phyloP scores from a whole-genome alignment of 2,113 vertebrate species.

The Caranx melampygus region DNA sequence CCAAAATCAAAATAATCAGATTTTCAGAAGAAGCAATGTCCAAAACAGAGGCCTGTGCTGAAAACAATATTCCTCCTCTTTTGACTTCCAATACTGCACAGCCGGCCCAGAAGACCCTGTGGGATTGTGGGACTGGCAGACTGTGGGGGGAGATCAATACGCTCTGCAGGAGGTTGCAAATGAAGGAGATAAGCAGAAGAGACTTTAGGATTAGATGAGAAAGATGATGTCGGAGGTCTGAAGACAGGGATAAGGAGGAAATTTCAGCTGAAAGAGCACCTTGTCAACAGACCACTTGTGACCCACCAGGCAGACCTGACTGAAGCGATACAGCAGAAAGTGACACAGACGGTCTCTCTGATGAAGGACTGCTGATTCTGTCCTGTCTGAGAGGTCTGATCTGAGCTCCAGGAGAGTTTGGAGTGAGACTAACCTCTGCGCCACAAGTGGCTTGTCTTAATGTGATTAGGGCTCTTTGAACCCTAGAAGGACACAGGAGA shows the following conservation, averaged over 20 bases:
- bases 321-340: constrained; percentile 49
- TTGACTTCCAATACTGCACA: constrained; percentile 29
- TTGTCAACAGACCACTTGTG: constrained; percentile 20
- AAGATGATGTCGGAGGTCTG: constrained; percentile 35
- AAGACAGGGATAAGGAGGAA: constrained; percentile 36
- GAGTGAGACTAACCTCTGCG: constrained; percentile 58
- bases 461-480: constrained; percentile 77
- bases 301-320: constrained; percentile 49
- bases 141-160: constrained; percentile 53
- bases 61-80: constrained; percentile 15
- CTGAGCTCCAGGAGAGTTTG: constrained; percentile 67
- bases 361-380: constrained; percentile 44
- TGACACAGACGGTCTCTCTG: constrained; percentile 52
- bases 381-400: constrained; percentile 62
- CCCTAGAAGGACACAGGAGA: constrained; percentile 22
- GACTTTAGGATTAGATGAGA: constrained; percentile 53
- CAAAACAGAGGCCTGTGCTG: constrained; percentile 2
- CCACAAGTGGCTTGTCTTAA: constrained; percentile 75
- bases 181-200: constrained; percentile 59
- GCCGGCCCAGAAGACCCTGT: constrained; percentile 18
- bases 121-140: constrained; percentile 43
- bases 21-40: background rate
- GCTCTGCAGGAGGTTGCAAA: constrained; percentile 56
- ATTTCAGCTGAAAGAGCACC: constrained; percentile 15
- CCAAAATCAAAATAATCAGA: constrained; percentile 14